These are phyloP conservation scores for Cantharis flavilabris DNA, from an alignment of 2,888 invertebrate genomes.

Conservation along the genomic window DNA sequence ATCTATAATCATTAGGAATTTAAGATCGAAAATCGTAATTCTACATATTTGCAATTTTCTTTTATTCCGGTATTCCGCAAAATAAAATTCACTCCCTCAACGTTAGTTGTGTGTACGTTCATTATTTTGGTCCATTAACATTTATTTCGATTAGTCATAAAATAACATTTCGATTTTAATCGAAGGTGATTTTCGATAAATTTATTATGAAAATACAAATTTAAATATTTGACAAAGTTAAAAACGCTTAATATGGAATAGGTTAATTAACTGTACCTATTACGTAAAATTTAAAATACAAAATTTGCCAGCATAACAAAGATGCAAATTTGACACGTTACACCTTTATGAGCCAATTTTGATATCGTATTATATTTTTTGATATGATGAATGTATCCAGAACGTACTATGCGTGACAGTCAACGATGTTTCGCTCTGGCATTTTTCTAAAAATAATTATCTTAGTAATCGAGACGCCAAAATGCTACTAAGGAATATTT, in stretches of 20 bases:
- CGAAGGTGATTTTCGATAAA: background rate
- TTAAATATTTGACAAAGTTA: background rate
- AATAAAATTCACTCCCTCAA: background rate
- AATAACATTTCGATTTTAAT: background rate
- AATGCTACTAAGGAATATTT: background rate
- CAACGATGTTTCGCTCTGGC: background rate
- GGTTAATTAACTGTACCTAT: too few relatives aligned
- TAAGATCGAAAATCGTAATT: background rate
- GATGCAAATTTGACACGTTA: background rate
- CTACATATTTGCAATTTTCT: background rate
- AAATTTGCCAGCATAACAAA: background rate
- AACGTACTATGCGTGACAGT: background rate
- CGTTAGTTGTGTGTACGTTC: background rate
- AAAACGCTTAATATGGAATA: background rate
- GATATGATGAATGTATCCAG: background rate
- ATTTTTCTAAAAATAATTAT: background rate
- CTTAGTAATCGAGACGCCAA: background rate
- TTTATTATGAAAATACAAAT: background rate
- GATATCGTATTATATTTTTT: background rate
- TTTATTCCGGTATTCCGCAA: background rate
- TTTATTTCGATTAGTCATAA: background rate
- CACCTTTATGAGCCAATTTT: background rate
- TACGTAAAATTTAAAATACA: background rate
- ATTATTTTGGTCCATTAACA: background rate
- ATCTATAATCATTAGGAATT: background rate